Evolutionary conservation across 92 coral and sea anemone species (phyloP), one percentile per base, ranked within the genome.

Genomic region (Montipora capitata): DNA sequence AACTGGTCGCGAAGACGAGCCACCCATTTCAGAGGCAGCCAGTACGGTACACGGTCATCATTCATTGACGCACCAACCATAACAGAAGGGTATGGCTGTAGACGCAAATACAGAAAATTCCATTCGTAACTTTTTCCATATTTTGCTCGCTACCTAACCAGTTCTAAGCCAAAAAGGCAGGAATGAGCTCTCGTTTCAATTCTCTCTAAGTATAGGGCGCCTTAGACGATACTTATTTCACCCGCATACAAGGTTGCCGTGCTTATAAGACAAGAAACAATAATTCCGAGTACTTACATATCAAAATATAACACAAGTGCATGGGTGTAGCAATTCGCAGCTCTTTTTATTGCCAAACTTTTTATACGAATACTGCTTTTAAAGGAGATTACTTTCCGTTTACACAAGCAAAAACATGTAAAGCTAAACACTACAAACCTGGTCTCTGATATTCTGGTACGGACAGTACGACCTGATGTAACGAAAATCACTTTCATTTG

Each of bases 391-490:
- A 0, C 35, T 27, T 27, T 1, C 35, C 35, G 35, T 27, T 1
- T 6, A 10, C 17, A 17, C 9, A 63, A 5, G 5, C 7, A 63
- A 15, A 17, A 17, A 20, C 10, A 20, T 10, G 1, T 1, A 63
- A 63, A 63, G 2, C 39, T 63, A 63, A 67, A 35, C 72, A 2
- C 5, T 35, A 67, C 62, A 13, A 16, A 85, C 89, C 82, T 85
- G 82, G 10, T 85, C 35, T 64, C 40, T 78, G 35, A 97, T 86
- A 77, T 96, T 97, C 73, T 92, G 91, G 82, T 94, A 97, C 3
- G 99, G 99, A 48, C 99, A 97, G 86, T 92, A 96, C 11, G 99
- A 94, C 58, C 90, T 96, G 92, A 97, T 92, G 92, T 90, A 85
- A 41, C 92, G 91, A 66, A 95, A 96, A 68, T 87, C 96, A 3